Percentiles rank a stretch among this genome's conserved stretches.
These are phyloP conservation scores for Resseliella maxima DNA, from an alignment of 2,888 invertebrate genomes.

Conservation along the genomic window DNA sequence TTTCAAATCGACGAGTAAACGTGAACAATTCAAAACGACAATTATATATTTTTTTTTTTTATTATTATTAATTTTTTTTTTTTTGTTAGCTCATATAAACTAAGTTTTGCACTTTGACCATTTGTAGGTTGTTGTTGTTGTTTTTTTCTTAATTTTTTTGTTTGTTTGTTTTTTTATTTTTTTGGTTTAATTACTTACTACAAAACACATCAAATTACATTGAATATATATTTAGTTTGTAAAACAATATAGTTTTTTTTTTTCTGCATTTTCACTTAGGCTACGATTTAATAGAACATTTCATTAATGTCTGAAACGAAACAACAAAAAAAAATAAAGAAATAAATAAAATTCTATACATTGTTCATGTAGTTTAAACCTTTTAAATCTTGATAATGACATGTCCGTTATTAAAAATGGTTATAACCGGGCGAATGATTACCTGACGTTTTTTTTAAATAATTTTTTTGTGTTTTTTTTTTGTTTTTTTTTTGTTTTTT, in stretches of 20 bases:
- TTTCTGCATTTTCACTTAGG: slow-evolving; percentile 37
- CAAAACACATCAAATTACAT: slow-evolving; percentile 50
- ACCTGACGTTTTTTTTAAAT: slow-evolving; percentile 19
- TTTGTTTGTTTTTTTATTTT: not conserved
- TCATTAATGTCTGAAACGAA: not conserved
- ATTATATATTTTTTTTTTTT: not conserved
- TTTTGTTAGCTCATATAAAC: slow-evolving; percentile 17
- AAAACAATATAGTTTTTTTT: slow-evolving; percentile 2
- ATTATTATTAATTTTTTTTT: not conserved
- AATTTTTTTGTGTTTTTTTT: not conserved
- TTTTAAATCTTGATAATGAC: not conserved
- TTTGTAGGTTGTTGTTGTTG: not conserved
- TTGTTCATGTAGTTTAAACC: not conserved
- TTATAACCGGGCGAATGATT: slow-evolving; percentile 4
- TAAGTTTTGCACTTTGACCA: slow-evolving; percentile 35
- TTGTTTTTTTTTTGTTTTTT: not conserved
- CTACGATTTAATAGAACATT: slow-evolving; percentile 35
- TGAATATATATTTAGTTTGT: slow-evolving; percentile 36
- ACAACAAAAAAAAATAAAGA: not conserved
- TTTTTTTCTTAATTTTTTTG: not conserved
- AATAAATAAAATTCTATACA: not conserved
- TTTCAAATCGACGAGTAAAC: slow-evolving; percentile 44
- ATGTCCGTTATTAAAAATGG: slow-evolving; percentile 5
- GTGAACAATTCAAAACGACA: slow-evolving; percentile 51
- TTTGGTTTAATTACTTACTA: slow-evolving; percentile 44